phyloP scores from a whole-genome alignment of 2,797 vertebrate species.

The Eulemur coronatus region DNA sequence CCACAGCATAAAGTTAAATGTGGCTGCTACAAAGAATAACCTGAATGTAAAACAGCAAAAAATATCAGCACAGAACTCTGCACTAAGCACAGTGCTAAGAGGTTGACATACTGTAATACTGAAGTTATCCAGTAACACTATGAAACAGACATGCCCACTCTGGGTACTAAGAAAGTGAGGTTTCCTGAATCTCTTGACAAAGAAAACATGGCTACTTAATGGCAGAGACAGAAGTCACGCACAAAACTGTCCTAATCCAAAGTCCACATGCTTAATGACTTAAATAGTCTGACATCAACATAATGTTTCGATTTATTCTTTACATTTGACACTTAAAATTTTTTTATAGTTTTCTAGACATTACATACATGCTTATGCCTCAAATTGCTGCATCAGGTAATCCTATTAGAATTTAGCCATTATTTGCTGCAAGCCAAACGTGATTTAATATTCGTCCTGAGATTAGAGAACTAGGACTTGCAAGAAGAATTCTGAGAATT shows the following conservation, averaged over 20 bases:
- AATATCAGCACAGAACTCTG: neutral
- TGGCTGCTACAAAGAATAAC: neutral
- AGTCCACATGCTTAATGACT: neutral
- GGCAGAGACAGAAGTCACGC: neutral
- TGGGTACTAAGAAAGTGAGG: neutral
- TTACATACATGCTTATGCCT: neutral
- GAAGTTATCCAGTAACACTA: neutral
- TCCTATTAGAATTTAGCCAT: neutral
- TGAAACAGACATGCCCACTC: neutral
- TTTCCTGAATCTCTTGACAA: neutral
- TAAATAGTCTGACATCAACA: neutral
- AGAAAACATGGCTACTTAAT: neutral
- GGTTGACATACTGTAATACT: neutral
- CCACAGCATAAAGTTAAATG: neutral
- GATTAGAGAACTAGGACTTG: neutral
- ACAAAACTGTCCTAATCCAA: neutral
- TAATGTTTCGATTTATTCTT: neutral
- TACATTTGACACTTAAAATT: neutral
- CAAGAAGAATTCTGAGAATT: neutral
- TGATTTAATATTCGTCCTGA: neutral
- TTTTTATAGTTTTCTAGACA: neutral
- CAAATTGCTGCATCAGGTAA: neutral
- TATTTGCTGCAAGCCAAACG: neutral
- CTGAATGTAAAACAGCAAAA: constrained; percentile 15
- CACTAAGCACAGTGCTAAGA: neutral